These are phyloP conservation scores for Drosophila silvestris DNA, from an alignment of 2,888 invertebrate genomes.

Conservation along the genomic window DNA sequence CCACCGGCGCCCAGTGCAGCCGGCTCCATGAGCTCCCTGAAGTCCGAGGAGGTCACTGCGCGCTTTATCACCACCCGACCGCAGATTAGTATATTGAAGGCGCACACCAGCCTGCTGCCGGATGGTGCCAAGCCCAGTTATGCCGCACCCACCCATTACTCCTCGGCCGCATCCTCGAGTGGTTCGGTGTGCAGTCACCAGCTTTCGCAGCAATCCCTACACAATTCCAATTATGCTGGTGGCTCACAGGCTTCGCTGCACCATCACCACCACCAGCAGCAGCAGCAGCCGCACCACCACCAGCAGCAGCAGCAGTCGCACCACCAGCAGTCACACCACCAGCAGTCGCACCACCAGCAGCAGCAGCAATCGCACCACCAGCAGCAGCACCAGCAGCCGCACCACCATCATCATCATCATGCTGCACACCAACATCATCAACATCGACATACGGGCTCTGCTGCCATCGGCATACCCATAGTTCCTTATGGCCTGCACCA, in stretches of 20 bases:
- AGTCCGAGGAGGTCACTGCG: conserved; percentile 90
- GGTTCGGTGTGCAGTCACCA: conserved; percentile 77
- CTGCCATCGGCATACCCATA: conserved; percentile 85
- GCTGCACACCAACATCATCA: conserved; percentile 41
- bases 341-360: conserved; percentile 49
- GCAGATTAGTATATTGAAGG: conserved; percentile 91
- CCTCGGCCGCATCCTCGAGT: conserved; percentile 78
- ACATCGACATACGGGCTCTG: conserved; percentile 71
- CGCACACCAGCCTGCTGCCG: conserved; percentile 90
- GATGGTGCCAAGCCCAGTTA: conserved; percentile 88
- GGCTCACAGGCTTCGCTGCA: conserved; percentile 79
- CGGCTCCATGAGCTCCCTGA: conserved; percentile 84
- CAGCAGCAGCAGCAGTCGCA: neutral
- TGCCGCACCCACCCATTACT: conserved; percentile 85
- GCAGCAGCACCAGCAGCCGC: conserved; percentile 9
- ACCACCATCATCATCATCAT: conserved; percentile 29
- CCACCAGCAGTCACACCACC: neutral
- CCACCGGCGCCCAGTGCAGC: conserved; percentile 82
- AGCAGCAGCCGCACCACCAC: conserved; percentile 60
- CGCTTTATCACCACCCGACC: conserved; percentile 92
- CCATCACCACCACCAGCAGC: conserved; percentile 40
- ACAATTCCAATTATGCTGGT: conserved; percentile 81
- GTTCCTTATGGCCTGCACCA: conserved; percentile 87
- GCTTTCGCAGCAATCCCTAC: conserved; percentile 79
- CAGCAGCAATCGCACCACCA: conserved; percentile 46